phyloP scores from a whole-genome alignment of 2,113 vertebrate genomes.

The Xenopus tropicalis region UCB_Xtro_10.0 CM004445.2:139448501-139449000 shows the following conservation, averaged over 20 bases:
- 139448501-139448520: slow-evolving; percentile 9
- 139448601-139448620: not conserved
- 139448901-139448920: too few species aligned
- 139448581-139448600: not conserved
- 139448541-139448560: not conserved
- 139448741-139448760: not conserved
- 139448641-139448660: too few species aligned
- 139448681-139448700: too few species aligned
- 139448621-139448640: not conserved
- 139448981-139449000: slow-evolving; percentile 11
- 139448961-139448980: slow-evolving; percentile 4
- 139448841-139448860: too few species aligned
- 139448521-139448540: slow-evolving; percentile 1
- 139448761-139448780: not conserved
- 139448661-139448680: too few species aligned
- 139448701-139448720: too few species aligned
- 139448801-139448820: not conserved
- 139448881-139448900: too few species aligned
- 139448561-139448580: not conserved
- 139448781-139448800: not conserved
- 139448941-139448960: not conserved
- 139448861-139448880: too few species aligned
- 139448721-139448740: not conserved
- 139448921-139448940: not conserved
- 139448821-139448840: too few species aligned